Evolutionary conservation across 1,140 invertebrate genomes (phyloP).

Genomic region (Aradophagus sp.): DNA sequence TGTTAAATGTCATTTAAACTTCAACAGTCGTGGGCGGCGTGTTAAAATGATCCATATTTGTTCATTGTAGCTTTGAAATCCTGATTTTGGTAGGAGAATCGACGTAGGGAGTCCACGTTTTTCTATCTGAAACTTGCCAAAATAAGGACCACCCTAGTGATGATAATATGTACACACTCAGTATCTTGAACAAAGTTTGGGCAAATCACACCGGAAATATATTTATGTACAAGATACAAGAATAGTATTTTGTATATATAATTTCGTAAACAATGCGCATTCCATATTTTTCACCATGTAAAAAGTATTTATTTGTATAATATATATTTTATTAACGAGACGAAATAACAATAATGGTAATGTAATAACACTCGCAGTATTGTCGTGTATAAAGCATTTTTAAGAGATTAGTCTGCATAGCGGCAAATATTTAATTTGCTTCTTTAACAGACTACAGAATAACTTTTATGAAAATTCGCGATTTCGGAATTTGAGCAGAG

Average conservation of each 20-base stretch:
- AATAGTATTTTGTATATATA: slow-evolving; percentile 45
- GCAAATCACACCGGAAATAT: slow-evolving; percentile 25
- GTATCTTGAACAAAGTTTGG: slow-evolving; percentile 32
- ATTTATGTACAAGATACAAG: slow-evolving; percentile 46
- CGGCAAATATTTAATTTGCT: slow-evolving; percentile 14
- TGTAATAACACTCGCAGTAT: slow-evolving; percentile 44
- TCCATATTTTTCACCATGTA: slow-evolving; percentile 52
- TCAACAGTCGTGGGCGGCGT: too few relatives aligned
- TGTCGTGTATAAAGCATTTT: slow-evolving; percentile 41
- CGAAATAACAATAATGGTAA: slow-evolving; percentile 23
- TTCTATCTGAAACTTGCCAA: too few relatives aligned
- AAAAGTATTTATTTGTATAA: slow-evolving; percentile 53
- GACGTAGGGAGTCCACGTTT: too few relatives aligned
- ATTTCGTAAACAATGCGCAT: slow-evolving; percentile 36
- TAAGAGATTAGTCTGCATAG: slow-evolving; percentile 23
- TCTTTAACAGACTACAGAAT: neutral
- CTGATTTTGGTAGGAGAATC: too few relatives aligned
- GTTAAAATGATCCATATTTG: too few relatives aligned
- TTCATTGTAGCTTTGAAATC: too few relatives aligned
- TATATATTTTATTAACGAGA: slow-evolving; percentile 51
- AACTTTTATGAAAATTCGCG: neutral
- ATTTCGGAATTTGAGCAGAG: neutral
- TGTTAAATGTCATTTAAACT: too few relatives aligned
- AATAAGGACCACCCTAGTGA: too few relatives aligned
- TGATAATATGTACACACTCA: too few relatives aligned